phyloP scores from a whole-genome alignment of 2,797 vertebrate species.

The Pangasius krempfi region DNA sequence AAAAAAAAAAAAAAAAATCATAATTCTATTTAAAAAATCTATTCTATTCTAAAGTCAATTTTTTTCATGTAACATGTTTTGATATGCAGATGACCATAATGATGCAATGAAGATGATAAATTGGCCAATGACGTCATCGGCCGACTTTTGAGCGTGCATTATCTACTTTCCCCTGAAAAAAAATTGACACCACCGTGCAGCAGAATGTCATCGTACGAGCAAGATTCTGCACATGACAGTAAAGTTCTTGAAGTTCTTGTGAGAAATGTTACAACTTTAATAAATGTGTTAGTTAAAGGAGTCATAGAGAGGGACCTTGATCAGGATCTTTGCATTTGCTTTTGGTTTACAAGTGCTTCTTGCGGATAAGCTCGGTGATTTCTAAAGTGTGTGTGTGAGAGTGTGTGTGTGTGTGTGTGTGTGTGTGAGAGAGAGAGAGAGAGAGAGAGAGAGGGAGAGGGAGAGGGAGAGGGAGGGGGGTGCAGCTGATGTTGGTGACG shows the following conservation, averaged over 20 bases:
- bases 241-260: neutral
- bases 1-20: neutral
- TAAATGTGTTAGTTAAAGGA: neutral
- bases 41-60: neutral
- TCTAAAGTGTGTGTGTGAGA: neutral
- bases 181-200: neutral
- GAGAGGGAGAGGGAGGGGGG: constrained; percentile 55
- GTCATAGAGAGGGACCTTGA: neutral
- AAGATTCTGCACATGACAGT: neutral
- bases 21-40: neutral
- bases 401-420: neutral
- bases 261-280: neutral
- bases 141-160: neutral
- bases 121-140: neutral
- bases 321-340: neutral
- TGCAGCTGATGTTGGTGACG: constrained; percentile 84
- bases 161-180: neutral
- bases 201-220: neutral
- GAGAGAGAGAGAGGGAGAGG: neutral
- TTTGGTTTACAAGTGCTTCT: neutral
- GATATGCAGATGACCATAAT: neutral
- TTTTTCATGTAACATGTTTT: no score
- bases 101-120: neutral
- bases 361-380: neutral
- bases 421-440: neutral